Evolutionary conservation across 2,113 vertebrate genomes (phyloP).

Genomic region (Cricetomys ansorgei): DNA sequence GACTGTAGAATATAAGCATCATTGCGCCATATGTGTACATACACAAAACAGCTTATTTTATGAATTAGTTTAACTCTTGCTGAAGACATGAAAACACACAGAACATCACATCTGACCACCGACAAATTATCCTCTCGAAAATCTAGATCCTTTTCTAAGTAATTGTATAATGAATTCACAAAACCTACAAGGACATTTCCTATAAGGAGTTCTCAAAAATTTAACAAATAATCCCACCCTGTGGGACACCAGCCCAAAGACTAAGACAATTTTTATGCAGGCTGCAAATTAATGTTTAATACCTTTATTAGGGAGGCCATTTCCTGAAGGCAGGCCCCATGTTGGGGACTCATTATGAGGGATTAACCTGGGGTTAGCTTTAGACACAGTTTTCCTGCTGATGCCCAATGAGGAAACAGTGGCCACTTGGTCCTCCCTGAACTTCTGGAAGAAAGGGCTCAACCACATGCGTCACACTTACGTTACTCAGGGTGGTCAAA

Average conservation of each 20-base stretch:
- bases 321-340: constrained; percentile 7
- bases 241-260: constrained; percentile 9
- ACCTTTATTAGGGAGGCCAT: not conserved
- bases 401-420: not conserved
- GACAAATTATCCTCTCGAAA: constrained; percentile 25
- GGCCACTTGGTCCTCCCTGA: not conserved
- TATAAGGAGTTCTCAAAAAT: constrained; percentile 38
- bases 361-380: not conserved
- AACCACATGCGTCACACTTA: not conserved
- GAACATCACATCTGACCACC: not conserved
- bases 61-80: not conserved
- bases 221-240: not conserved
- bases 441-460: not conserved
- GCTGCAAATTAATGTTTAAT: constrained; percentile 53
- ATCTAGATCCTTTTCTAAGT: constrained; percentile 35
- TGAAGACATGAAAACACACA: constrained; percentile 37
- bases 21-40: not conserved
- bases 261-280: not conserved
- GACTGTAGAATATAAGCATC: not conserved
- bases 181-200: not conserved
- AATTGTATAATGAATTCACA: not conserved
- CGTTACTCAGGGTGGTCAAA: not conserved
- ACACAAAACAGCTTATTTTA: not conserved
- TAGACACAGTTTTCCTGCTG: not conserved
- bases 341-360: not conserved